These are phyloP conservation scores for Drosophila leonis DNA, from an alignment of 2,888 invertebrate genomes.

Conservation along the genomic window DNA sequence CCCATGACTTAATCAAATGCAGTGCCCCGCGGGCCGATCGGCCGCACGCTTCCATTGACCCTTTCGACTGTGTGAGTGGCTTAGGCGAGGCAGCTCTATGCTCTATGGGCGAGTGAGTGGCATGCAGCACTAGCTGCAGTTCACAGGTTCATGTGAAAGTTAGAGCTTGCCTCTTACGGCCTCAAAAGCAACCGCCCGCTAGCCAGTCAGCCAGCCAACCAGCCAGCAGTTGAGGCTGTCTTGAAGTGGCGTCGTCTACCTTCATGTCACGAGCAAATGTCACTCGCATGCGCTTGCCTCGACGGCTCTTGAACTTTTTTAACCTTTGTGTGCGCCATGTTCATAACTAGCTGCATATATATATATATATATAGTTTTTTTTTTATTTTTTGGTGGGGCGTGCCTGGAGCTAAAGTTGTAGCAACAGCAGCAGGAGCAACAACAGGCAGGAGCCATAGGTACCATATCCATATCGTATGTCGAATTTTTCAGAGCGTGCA, in stretches of 20 bases:
- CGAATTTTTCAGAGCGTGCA: constrained; percentile 76
- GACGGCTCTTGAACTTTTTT: constrained; percentile 77
- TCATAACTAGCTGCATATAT: constrained; percentile 65
- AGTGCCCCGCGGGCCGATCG: constrained; percentile 21
- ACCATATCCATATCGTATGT: constrained; percentile 71
- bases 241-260: constrained; percentile 73
- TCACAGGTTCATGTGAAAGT: constrained; percentile 80
- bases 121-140: constrained; percentile 41
- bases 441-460: constrained; percentile 26
- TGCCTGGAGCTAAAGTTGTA: constrained; percentile 36
- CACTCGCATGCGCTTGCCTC: constrained; percentile 73
- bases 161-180: constrained; percentile 35
- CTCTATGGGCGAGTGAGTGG: constrained; percentile 19
- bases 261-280: constrained; percentile 77
- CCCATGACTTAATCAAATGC: constrained; percentile 78
- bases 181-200: constrained; percentile 42
- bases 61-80: constrained; percentile 47
- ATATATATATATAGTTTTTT: background rate
- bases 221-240: constrained; percentile 36
- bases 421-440: constrained; percentile 9
- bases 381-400: constrained; percentile 41
- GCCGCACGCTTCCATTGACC: constrained; percentile 74
- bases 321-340: constrained; percentile 71
- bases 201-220: background rate
- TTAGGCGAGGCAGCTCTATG: constrained; percentile 19